Conservation (phyloP, 2,888 invertebrate genomes). For the Sipha maydis region DNA sequence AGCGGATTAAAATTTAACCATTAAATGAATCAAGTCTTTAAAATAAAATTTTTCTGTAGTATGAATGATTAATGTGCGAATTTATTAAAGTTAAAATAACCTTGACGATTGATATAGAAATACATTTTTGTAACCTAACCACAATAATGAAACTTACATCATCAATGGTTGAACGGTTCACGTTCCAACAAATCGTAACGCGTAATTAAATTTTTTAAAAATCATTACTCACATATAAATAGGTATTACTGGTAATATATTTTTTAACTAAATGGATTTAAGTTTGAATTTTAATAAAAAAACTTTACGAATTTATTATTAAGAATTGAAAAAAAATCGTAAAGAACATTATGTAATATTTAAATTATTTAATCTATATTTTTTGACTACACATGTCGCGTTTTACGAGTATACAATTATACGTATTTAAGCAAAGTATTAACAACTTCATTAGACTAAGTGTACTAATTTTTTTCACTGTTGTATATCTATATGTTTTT, state of each 20-base stretch:
- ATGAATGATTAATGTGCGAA: not conserved
- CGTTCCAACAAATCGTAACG: constrained; percentile 47
- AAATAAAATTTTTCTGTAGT: not conserved
- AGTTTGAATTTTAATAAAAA: not conserved
- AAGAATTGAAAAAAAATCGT: not conserved
- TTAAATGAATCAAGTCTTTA: not conserved
- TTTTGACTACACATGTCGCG: not conserved
- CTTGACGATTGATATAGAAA: constrained; percentile 54
- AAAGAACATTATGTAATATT: not conserved
- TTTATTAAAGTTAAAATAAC: constrained; percentile 13
- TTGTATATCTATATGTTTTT: not conserved
- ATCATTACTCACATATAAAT: not conserved
- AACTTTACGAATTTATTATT: not conserved
- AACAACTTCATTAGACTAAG: constrained; percentile 2
- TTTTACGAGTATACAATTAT: constrained; percentile 20
- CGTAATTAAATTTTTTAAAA: not conserved
- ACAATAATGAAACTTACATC: constrained; percentile 17
- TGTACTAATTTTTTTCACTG: not conserved
- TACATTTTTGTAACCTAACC: constrained; percentile 34
- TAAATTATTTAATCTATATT: not conserved
- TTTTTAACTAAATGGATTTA: not conserved
- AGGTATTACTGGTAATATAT: not conserved
- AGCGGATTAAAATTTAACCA: not conserved
- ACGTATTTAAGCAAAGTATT: constrained; percentile 6
- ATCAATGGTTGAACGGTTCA: not conserved